Evolutionary conservation across 2,797 vertebrate genomes (phyloP).

Genomic region (Hoplostethus atlanticus): DNA sequence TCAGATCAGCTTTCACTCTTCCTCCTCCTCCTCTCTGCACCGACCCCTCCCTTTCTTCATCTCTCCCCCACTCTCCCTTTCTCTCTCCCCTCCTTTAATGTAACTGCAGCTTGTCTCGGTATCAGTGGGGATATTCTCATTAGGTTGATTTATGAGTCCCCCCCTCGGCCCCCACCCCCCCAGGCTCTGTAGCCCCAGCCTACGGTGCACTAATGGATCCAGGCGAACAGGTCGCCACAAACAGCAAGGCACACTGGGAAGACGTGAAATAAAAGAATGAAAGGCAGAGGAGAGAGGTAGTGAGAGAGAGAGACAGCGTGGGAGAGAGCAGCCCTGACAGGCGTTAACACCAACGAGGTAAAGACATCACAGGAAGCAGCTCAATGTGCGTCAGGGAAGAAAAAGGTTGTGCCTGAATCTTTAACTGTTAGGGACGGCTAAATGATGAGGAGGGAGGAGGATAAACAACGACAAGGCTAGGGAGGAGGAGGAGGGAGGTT

Average conservation of each 20-base stretch:
- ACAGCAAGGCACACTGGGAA: constrained; percentile 44
- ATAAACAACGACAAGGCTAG: constrained; percentile 42
- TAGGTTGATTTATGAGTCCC: constrained; percentile 82
- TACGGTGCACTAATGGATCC: constrained; percentile 56
- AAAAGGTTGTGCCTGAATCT: constrained; percentile 47
- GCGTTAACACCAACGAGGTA: constrained; percentile 20
- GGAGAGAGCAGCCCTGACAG: constrained; percentile 15
- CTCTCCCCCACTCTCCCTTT: constrained; percentile 2
- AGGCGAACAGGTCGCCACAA: constrained; percentile 25
- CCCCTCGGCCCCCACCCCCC: constrained; percentile 31
- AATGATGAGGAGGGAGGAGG: constrained; percentile 22
- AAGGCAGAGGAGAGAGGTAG: constrained; percentile 13
- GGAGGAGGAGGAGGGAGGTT: constrained; percentile 15
- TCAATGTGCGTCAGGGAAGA: constrained; percentile 25
- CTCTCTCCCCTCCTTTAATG: constrained; percentile 54
- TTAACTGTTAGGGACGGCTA: constrained; percentile 14
- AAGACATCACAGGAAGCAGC: constrained; percentile 34
- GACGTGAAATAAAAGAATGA: constrained; percentile 49
- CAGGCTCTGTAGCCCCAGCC: constrained; percentile 36
- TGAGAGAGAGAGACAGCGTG: neutral
- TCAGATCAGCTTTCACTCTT: constrained; percentile 14
- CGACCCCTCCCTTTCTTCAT: constrained; percentile 35
- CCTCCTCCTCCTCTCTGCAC: constrained; percentile 12
- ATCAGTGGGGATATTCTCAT: constrained; percentile 80
- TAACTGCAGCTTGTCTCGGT: constrained; percentile 67